Evolutionary conservation across 1,140 invertebrate species (phyloP).

Genomic region (Delia radicum): DNA sequence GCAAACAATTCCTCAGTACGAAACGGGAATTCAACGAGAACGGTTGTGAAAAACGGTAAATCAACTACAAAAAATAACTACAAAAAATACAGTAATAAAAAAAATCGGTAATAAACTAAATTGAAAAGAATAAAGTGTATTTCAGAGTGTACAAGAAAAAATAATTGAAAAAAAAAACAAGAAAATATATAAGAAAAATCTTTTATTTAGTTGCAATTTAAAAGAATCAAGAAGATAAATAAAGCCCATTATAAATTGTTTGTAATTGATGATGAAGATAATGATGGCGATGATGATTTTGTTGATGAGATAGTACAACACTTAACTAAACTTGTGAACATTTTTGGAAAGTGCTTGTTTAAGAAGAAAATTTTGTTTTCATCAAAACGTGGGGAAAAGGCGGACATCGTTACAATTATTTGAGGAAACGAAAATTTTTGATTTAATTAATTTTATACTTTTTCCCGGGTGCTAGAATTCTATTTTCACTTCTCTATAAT

Average conservation of each 20-base stretch:
- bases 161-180: neutral
- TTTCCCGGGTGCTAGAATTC: too few species aligned
- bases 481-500: too few species aligned
- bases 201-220: neutral
- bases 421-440: too few species aligned
- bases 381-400: too few species aligned
- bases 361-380: too few species aligned
- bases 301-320: too few species aligned
- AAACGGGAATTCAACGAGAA: conserved; percentile 44
- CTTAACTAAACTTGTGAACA: too few species aligned
- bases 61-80: neutral
- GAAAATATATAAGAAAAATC: neutral
- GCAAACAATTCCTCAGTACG: conserved; percentile 36
- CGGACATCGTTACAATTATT: too few species aligned
- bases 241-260: conserved; percentile 7
- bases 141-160: neutral
- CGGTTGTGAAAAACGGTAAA: conserved; percentile 34
- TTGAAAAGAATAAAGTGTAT: conserved; percentile 10
- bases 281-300: too few species aligned
- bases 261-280: neutral
- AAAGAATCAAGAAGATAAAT: conserved; percentile 10
- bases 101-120: conserved; percentile 22
- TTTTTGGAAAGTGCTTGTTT: too few species aligned
- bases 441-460: too few species aligned
- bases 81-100: neutral